Base-by-base conservation (phyloP, 1,140 invertebrate species). In the Cyphomyrmex costatus region DNA sequence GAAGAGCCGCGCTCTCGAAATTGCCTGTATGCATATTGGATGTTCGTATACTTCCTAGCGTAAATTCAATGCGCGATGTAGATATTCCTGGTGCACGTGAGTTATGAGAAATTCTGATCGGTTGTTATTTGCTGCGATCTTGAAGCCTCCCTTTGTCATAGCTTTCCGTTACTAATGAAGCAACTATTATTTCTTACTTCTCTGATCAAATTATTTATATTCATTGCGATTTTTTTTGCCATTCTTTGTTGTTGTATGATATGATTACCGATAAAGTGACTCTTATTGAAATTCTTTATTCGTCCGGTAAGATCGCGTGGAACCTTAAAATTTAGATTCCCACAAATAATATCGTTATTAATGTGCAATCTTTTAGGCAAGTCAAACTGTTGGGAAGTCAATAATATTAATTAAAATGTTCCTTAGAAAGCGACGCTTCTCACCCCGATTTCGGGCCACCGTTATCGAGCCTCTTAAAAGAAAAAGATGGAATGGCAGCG, bases 361-460 rank as follows among this genome's bases (percentile, higher is more conserved):
- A 91, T 94, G 94, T 93, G 8, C 8, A 36, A n/a, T 2, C 1
- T 42, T 10, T 42, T 42, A 8, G 8, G 36, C 8, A 93, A 94
- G 12, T 94, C 91, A 91, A 49, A 93, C 88, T 92, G 91, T 93
- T 91, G 93, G 92, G 91, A 92, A 94, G 93, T 93, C 91, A 94
- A 94, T 94, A 94, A 94, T 94, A 93, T 94, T 95, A 95, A 95
- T 95, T 94, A 95, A 94, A 94, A 94, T 92, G 93, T 92, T 93
- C 92, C 93, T 93, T 93, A 6, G 14, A 85, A 89, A 74, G 88
- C 77, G 87, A 88, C 83, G 89, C 90, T 93, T 91, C 93, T 91
- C 92, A 85, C 82, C 79, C 65, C 51, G 30, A 51, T 51, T 53
- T 19, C 42, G 68, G 36, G 49, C n/a, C 53, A 68, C 36, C 70